Evolutionary conservation across 2,888 invertebrate species (phyloP).

Genomic region (Agriopis marginaria): DNA sequence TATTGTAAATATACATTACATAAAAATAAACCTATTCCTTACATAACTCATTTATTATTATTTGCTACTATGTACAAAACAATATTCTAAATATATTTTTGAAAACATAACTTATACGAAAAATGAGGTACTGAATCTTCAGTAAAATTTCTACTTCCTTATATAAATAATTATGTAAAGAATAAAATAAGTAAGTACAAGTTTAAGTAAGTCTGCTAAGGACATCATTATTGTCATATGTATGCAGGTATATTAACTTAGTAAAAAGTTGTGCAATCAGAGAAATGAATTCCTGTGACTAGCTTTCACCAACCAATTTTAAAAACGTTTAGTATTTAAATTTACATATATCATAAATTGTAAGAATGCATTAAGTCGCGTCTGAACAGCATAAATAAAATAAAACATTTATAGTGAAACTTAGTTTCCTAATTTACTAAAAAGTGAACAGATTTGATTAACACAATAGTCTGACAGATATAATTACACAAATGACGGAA

Average conservation of each 20-base stretch:
- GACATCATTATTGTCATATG: not conserved
- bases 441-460: not conserved
- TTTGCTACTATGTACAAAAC: constrained; percentile 52
- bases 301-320: constrained; percentile 59
- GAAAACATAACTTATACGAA: not conserved
- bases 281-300: constrained; percentile 55
- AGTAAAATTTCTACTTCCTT: constrained; percentile 13
- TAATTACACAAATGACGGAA: not conserved
- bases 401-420: not conserved
- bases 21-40: not conserved
- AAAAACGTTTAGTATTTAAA: constrained; percentile 15
- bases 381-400: constrained; percentile 1
- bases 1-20: constrained; percentile 38
- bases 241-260: not conserved
- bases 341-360: constrained; percentile 10
- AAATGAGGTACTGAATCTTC: constrained; percentile 22
- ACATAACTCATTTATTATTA: constrained; percentile 22
- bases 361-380: not conserved
- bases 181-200: not conserved
- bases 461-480: not conserved
- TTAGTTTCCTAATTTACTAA: not conserved
- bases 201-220: not conserved
- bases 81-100: constrained; percentile 5
- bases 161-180: constrained; percentile 2
- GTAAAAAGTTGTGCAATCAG: constrained; percentile 28